Conservation (phyloP, 2,888 invertebrate species). For the Gari tellinella region DNA sequence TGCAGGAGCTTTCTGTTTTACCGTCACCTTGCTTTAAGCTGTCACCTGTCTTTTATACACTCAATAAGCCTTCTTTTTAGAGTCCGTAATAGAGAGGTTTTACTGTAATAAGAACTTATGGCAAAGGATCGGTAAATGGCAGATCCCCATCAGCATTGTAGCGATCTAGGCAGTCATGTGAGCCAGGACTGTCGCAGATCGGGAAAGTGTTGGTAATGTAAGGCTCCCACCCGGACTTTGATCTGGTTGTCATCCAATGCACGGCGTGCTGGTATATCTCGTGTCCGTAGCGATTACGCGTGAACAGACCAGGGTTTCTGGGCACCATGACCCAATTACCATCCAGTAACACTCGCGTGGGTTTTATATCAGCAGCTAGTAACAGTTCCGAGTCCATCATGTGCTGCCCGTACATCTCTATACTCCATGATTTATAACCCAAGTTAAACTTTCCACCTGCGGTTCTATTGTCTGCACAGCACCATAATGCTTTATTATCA, state of each 20-base stretch:
- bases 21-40: too few relatives aligned
- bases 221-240: conserved; percentile 67
- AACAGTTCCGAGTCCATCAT: conserved; percentile 69
- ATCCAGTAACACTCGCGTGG: conserved; percentile 71
- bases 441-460: conserved; percentile 69
- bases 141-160: conserved; percentile 79
- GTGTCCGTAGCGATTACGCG: conserved; percentile 77
- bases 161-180: conserved; percentile 78
- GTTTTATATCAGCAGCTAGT: conserved; percentile 46
- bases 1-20: too few relatives aligned
- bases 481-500: conserved; percentile 31
- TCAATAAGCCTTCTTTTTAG: too few relatives aligned
- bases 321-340: conserved; percentile 77
- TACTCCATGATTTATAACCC: conserved; percentile 60
- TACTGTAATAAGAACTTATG: too few relatives aligned
- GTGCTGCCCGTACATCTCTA: conserved; percentile 78
- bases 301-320: conserved; percentile 79
- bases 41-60: too few relatives aligned
- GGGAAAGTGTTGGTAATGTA: conserved; percentile 72
- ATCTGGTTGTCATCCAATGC: conserved; percentile 70
- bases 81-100: too few relatives aligned
- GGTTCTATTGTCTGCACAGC: conserved; percentile 61
- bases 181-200: conserved; percentile 64
- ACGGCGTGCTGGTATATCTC: conserved; percentile 79
- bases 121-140: conserved; percentile 60